phyloP scores from a whole-genome alignment of 2,797 vertebrate species.

The Myiotriccus ornatus region DNA sequence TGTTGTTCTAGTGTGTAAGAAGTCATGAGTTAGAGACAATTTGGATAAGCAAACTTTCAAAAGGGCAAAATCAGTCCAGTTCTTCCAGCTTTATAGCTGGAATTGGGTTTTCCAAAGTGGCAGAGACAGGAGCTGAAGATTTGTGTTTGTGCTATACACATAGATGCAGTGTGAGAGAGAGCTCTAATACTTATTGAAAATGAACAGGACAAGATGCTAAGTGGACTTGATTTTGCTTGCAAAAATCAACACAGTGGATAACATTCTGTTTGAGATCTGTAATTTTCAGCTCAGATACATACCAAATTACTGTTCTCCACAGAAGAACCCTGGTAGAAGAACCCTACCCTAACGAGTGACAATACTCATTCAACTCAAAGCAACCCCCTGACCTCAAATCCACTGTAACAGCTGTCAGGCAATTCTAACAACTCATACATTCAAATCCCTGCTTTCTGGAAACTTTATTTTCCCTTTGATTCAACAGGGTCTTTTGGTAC shows the following conservation, averaged over 20 bases:
- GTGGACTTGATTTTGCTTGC: background rate
- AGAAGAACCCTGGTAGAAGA: background rate
- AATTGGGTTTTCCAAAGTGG: background rate
- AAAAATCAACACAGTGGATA: background rate
- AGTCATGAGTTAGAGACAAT: background rate
- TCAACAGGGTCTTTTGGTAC: background rate
- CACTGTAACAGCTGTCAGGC: background rate
- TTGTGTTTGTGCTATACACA: background rate
- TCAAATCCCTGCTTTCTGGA: background rate
- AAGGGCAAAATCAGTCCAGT: background rate
- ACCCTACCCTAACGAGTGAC: background rate
- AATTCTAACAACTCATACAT: background rate
- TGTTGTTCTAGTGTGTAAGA: accelerated
- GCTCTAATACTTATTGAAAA: background rate
- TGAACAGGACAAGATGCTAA: background rate
- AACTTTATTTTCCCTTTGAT: background rate
- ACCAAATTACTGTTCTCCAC: background rate
- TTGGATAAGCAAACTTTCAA: background rate
- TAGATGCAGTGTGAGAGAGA: background rate
- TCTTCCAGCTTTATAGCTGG: background rate
- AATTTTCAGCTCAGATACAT: background rate
- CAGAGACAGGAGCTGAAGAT: background rate
- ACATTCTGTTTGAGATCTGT: background rate
- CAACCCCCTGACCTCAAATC: background rate
- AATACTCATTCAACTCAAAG: background rate